These are phyloP conservation scores for Mya arenaria DNA, from an alignment of 1,140 invertebrate species.

Conservation along the genomic window DNA sequence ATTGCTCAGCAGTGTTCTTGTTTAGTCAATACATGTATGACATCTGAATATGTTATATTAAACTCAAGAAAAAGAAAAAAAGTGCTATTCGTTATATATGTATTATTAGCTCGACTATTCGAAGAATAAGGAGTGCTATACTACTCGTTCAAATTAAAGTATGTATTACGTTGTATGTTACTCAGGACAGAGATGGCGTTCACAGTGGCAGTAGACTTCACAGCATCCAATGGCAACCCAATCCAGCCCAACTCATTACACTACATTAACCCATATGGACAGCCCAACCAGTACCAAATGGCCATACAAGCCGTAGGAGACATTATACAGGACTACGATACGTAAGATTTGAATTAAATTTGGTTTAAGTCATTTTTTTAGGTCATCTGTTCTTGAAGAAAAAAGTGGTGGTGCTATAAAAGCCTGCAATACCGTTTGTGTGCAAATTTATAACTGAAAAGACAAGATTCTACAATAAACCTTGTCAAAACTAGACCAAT, in stretches of 20 bases:
- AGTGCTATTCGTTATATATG: too few relatives aligned
- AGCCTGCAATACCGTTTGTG: too few relatives aligned
- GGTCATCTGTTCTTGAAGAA: background rate
- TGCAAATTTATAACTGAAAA: too few relatives aligned
- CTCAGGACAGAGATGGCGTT: slow-evolving; percentile 84
- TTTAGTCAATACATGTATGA: too few relatives aligned
- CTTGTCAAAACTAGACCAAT: too few relatives aligned
- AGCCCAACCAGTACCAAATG: slow-evolving; percentile 83
- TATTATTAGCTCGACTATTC: background rate
- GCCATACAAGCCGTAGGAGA: slow-evolving; percentile 84
- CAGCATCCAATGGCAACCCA: slow-evolving; percentile 86
- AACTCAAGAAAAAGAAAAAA: too few relatives aligned
- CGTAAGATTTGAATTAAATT: slow-evolving; percentile 62
- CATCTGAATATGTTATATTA: too few relatives aligned
- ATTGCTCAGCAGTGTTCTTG: too few relatives aligned
- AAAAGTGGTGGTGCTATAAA: too few relatives aligned
- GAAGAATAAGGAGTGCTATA: background rate
- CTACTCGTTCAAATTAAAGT: background rate
- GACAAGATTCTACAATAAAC: too few relatives aligned
- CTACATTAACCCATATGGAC: slow-evolving; percentile 80
- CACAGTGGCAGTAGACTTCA: slow-evolving; percentile 87
- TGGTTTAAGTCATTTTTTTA: background rate
- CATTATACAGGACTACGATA: slow-evolving; percentile 86
- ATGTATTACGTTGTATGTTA: slow-evolving; percentile 52
- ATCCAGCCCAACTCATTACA: slow-evolving; percentile 83